Conservation (phyloP, 2,797 vertebrate species). For the Potorous gilbertii region DNA sequence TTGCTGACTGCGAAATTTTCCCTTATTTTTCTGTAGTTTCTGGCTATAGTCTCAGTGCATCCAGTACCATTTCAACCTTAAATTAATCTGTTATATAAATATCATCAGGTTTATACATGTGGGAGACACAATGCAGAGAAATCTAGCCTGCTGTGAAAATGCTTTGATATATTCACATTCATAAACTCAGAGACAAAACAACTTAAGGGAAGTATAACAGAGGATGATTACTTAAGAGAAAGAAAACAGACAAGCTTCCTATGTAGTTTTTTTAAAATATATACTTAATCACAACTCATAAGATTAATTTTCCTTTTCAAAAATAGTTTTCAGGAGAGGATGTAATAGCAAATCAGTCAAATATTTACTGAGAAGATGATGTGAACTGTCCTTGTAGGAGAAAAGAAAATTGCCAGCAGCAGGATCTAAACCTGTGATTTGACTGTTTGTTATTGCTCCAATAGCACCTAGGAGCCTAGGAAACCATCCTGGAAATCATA, state of each 20-base stretch:
- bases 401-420: background rate
- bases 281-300: background rate
- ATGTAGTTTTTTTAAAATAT: background rate
- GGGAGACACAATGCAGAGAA: background rate
- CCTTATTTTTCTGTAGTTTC: background rate
- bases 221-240: background rate
- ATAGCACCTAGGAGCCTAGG: background rate
- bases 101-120: background rate
- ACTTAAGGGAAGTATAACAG: conserved; percentile 14
- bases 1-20: background rate
- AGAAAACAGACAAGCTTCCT: conserved; percentile 22
- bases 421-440: background rate
- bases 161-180: background rate
- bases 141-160: conserved; percentile 18
- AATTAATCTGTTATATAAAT: conserved; percentile 8
- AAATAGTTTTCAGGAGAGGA: background rate
- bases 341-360: background rate
- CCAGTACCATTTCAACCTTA: background rate
- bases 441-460: background rate
- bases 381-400: background rate
- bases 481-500: background rate
- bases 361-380: background rate
- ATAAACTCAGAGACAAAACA: conserved; percentile 9
- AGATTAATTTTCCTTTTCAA: background rate
- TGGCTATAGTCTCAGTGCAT: background rate